phyloP scores from a whole-genome alignment of 2,797 vertebrate species.

The Oryzias dopingdopingensis region DNA sequence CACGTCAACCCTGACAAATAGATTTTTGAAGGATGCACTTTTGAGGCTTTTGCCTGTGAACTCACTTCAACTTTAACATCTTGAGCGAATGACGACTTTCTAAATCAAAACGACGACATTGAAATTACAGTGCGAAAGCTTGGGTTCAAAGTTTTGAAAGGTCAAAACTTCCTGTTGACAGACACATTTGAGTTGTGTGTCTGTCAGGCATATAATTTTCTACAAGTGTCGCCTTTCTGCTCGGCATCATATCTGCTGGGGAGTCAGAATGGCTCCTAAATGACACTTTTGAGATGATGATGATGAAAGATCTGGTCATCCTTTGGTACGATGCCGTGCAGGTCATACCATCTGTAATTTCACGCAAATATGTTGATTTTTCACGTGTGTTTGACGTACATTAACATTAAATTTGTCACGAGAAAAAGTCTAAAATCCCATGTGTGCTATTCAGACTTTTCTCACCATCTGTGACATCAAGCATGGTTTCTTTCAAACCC shows the following conservation, averaged over 20 bases:
- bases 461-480: constrained; percentile 10
- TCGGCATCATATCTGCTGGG: constrained; percentile 39
- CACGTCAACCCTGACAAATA: too few species aligned
- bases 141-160: not conserved
- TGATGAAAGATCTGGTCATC: constrained; percentile 8
- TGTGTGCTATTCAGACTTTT: constrained; percentile 11
- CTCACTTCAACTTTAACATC: too few species aligned
- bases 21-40: too few species aligned
- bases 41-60: too few species aligned
- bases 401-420: not conserved
- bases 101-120: too few species aligned
- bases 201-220: constrained; percentile 35
- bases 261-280: constrained; percentile 17
- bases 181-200: constrained; percentile 12
- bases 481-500: constrained; percentile 39
- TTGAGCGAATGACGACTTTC: too few species aligned
- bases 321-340: constrained; percentile 10
- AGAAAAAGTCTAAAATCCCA: not conserved
- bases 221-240: constrained; percentile 33
- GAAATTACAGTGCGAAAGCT: not conserved
- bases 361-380: too few species aligned
- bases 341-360: too few species aligned
- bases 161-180: constrained; percentile 7
- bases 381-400: too few species aligned
- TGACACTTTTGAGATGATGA: constrained; percentile 22